These are phyloP conservation scores for Lucilia cuprina DNA, from an alignment of 1,140 invertebrate species.

Conservation along the genomic window DNA sequence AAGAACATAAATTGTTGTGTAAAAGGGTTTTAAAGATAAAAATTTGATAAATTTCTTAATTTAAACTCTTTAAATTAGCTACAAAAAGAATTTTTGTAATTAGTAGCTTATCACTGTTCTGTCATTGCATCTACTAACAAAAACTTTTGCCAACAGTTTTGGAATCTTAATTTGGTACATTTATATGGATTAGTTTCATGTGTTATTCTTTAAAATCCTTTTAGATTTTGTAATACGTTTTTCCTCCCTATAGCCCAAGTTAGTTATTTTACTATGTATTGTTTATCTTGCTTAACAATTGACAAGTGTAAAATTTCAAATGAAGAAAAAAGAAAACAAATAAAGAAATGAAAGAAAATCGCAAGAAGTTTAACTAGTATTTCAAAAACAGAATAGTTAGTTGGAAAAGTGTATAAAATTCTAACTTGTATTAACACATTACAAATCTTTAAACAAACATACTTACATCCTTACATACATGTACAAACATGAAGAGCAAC, in stretches of 20 bases:
- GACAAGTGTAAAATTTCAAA: conserved; percentile 22
- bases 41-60: too few relatives aligned
- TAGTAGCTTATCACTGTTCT: not conserved
- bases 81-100: not conserved
- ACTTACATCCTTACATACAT: too few relatives aligned
- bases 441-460: not conserved
- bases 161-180: not conserved
- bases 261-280: not conserved
- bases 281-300: not conserved
- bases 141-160: not conserved
- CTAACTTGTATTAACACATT: conserved; percentile 25
- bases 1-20: too few relatives aligned
- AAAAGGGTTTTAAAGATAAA: too few relatives aligned
- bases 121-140: not conserved
- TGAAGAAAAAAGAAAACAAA: not conserved
- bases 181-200: not conserved
- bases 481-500: not conserved
- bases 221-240: not conserved
- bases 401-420: too few relatives aligned
- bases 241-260: too few relatives aligned
- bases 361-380: not conserved
- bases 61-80: not conserved
- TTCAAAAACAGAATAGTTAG: not conserved
- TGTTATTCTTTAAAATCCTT: too few relatives aligned
- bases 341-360: not conserved